Conservation (phyloP, 2,888 invertebrate species). For the Odontocerum albicorne region DNA sequence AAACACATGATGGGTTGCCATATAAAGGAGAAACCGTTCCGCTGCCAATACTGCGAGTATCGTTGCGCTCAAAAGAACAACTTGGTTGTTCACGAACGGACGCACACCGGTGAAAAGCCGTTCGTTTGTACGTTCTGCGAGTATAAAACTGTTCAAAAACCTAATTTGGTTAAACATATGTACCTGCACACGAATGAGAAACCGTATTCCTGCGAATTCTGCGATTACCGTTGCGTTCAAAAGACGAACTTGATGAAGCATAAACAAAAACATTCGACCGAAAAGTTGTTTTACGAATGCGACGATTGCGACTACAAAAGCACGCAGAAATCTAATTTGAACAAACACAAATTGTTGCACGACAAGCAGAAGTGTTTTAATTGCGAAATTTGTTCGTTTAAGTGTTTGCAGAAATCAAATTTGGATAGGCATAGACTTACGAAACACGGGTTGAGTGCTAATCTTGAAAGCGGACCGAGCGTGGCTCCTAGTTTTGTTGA, state of each 20-base stretch:
- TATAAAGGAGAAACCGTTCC: conserved; percentile 56
- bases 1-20: conserved; percentile 57
- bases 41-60: conserved; percentile 56
- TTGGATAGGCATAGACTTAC: conserved; percentile 54
- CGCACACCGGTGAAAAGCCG: conserved; percentile 56
- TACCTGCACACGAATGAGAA: conserved; percentile 56
- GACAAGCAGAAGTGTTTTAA: conserved; percentile 50
- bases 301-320: conserved; percentile 39
- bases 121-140: conserved; percentile 56
- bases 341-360: conserved; percentile 48
- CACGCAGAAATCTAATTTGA: conserved; percentile 41
- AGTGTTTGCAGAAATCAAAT: conserved; percentile 53
- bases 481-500: too few relatives aligned
- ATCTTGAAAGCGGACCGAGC: conserved; percentile 2
- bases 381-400: conserved; percentile 49
- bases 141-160: conserved; percentile 55
- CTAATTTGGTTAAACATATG: conserved; percentile 57
- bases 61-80: conserved; percentile 57
- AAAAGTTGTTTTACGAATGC: conserved; percentile 47
- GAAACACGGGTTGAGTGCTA: conserved; percentile 43
- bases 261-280: conserved; percentile 52
- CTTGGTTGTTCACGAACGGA: conserved; percentile 54
- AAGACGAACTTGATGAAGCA: conserved; percentile 56
- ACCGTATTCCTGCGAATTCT: conserved; percentile 54
- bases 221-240: conserved; percentile 54